Percentiles rank a stretch among this genome's conserved stretches.
Conservation (phyloP, 2,888 invertebrate genomes). For the Arrhopalites spinosus region DNA sequence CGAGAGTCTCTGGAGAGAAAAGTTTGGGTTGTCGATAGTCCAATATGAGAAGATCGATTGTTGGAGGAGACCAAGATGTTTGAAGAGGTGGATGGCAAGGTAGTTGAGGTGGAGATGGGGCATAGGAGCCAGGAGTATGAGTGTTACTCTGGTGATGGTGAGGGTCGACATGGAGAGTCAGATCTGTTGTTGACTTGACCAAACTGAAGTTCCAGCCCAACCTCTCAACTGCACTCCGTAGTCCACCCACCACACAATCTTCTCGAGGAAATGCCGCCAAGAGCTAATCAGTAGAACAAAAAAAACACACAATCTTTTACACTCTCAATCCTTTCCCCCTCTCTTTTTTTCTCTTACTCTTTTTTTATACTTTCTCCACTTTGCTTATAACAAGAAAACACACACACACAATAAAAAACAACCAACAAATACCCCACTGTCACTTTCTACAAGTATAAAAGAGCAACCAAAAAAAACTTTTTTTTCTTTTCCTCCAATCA, state of each 20-base stretch:
- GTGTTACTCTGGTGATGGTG: not conserved
- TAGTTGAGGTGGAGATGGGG: too few relatives aligned
- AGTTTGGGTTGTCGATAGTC: slow-evolving; percentile 55
- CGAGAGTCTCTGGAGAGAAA: slow-evolving; percentile 49
- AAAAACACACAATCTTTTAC: not conserved
- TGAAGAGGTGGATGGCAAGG: not conserved
- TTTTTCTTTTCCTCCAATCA: too few relatives aligned
- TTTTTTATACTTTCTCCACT: not conserved
- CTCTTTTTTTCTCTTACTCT: not conserved
- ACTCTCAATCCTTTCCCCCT: not conserved
- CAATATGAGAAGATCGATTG: slow-evolving; percentile 54
- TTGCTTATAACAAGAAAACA: not conserved
- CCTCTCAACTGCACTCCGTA: slow-evolving; percentile 48
- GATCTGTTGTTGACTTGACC: slow-evolving; percentile 39
- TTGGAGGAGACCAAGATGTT: not conserved
- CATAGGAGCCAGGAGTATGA: too few relatives aligned
- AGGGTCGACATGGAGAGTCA: slow-evolving; percentile 11
- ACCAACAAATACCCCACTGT: not conserved
- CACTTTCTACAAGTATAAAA: too few relatives aligned
- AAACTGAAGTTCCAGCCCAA: slow-evolving; percentile 50
- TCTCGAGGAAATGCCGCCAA: slow-evolving; percentile 49
- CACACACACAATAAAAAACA: not conserved
- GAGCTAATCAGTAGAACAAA: slow-evolving; percentile 26
- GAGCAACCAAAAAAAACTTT: too few relatives aligned
- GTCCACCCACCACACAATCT: slow-evolving; percentile 49